Evolutionary conservation across 2,113 vertebrate species (phyloP).

Genomic region (Piliocolobus tephrosceles): DNA sequence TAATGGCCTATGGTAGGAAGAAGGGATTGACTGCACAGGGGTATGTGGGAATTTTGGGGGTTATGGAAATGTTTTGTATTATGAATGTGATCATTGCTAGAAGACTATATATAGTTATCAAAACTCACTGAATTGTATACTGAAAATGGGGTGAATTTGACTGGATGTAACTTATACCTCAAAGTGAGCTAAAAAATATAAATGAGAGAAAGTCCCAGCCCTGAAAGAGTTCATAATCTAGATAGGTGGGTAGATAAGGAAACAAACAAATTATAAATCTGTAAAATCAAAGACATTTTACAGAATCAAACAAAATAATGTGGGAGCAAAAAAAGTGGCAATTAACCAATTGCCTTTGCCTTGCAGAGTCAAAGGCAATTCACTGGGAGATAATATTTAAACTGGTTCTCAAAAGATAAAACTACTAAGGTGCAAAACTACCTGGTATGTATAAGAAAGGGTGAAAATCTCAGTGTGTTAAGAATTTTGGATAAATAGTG

Average conservation of each 20-base stretch:
- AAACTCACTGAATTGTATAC: not conserved
- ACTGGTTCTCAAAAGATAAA: not conserved
- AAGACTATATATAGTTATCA: not conserved
- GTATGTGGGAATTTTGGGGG: no score
- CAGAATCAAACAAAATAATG: not conserved
- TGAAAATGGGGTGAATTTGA: not conserved
- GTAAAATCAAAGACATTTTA: not conserved
- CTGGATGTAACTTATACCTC: not conserved
- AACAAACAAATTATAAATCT: not conserved
- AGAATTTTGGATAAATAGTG: not conserved
- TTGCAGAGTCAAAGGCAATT: not conserved
- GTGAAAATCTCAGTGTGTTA: not conserved
- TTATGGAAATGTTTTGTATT: not conserved
- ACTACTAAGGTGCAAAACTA: not conserved
- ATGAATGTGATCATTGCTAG: not conserved
- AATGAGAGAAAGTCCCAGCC: not conserved
- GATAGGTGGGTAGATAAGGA: not conserved
- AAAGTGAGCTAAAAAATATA: not conserved
- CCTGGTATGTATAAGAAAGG: not conserved
- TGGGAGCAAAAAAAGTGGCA: not conserved
- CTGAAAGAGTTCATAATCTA: not conserved
- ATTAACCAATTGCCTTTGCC: not conserved
- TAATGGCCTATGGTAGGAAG: not conserved
- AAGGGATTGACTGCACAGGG: not conserved
- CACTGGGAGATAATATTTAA: not conserved